A percentile compares a stretch with the other conserved stretches of the same genome.
These are phyloP conservation scores for Rhagonycha lutea DNA, from an alignment of 2,888 invertebrate species.

Conservation along the genomic window DNA sequence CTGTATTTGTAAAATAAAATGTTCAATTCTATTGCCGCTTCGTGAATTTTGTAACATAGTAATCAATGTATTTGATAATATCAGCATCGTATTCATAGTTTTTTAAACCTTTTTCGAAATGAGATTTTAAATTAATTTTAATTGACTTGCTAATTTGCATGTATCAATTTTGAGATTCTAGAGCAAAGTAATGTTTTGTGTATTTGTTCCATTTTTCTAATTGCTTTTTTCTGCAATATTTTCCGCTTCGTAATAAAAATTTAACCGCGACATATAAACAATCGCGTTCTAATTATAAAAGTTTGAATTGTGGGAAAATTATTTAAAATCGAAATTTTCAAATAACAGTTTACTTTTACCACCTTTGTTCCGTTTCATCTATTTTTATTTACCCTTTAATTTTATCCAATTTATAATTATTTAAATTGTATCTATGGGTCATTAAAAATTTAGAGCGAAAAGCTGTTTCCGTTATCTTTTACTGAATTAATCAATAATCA, in stretches of 20 bases:
- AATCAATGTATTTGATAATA: neutral
- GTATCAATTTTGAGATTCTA: neutral
- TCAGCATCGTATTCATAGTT: neutral
- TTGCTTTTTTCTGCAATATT: neutral
- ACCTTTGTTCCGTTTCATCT: neutral
- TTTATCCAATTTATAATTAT: neutral
- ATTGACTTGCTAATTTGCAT: neutral
- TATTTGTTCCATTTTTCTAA: neutral
- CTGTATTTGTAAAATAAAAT: neutral
- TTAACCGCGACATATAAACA: neutral
- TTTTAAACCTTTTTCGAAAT: neutral
- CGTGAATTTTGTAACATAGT: neutral
- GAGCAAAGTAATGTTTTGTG: neutral
- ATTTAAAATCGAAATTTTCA: neutral
- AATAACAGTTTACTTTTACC: neutral
- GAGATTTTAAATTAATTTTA: neutral
- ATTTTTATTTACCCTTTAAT: neutral
- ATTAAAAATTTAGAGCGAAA: neutral
- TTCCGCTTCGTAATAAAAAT: neutral
- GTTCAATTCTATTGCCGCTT: neutral
- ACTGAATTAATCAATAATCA: neutral
- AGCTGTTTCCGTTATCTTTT: neutral
- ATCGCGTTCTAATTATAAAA: neutral
- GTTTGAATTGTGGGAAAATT: neutral
- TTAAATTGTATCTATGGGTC: neutral